Conservation (phyloP, 2,888 invertebrate genomes). For the Phyto melanocephala region DNA sequence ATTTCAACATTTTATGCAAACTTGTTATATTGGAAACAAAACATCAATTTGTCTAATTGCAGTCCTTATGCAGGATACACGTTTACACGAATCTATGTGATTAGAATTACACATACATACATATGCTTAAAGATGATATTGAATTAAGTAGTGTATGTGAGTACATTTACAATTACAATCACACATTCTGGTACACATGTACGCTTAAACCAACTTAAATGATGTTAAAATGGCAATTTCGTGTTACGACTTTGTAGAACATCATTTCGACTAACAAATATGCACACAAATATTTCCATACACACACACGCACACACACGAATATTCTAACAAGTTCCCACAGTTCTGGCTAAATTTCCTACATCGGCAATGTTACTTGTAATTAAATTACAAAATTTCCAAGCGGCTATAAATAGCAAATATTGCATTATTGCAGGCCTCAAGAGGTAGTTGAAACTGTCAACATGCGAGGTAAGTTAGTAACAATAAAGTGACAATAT, state of each 20-base stretch:
- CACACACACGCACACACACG: not conserved
- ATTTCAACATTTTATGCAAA: too few species aligned
- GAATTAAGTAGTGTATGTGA: not conserved
- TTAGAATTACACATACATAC: not conserved
- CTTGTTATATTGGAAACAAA: too few species aligned
- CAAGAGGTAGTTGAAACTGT: too few species aligned
- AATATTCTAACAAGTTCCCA: not conserved
- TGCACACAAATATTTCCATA: not conserved
- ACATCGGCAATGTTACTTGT: too few species aligned
- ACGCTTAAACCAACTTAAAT: slow-evolving; percentile 42
- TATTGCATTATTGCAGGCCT: too few species aligned
- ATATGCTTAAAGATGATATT: not conserved
- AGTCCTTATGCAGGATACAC: too few species aligned
- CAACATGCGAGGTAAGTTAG: too few species aligned
- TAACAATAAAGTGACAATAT: too few species aligned
- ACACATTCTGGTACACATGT: not conserved
- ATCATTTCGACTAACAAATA: slow-evolving; percentile 34
- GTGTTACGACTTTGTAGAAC: slow-evolving; percentile 63
- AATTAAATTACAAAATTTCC: too few species aligned
- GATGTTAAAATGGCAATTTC: slow-evolving; percentile 63
- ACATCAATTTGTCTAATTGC: too few species aligned
- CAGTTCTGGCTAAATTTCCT: too few species aligned
- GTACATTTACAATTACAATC: not conserved
- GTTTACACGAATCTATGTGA: not conserved
- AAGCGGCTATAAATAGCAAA: too few species aligned